Evolutionary conservation across 2,113 vertebrate genomes (phyloP), one percentile per base, ranked within the genome.

Genomic region (Thomomys bottae): DNA sequence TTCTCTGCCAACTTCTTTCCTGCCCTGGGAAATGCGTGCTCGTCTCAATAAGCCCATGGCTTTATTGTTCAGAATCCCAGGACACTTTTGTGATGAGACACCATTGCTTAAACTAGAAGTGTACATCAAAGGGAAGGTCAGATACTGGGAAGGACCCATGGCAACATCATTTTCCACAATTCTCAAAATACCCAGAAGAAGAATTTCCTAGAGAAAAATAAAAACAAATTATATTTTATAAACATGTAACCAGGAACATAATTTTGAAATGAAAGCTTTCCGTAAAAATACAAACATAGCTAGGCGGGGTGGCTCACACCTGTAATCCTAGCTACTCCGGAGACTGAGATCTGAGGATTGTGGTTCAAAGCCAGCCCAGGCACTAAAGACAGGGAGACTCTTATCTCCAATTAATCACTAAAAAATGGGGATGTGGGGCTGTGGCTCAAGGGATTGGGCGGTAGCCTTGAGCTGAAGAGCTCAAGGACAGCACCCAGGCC

Each of bases 161-260:
- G 96, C 93, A 85, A 98, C 95, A 96, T 98, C 99, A 86, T 97
- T 97, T 93, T 99, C 98, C 34, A 99, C 97, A 23, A 99, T 99
- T 97, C 98, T 98, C 93, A 98, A 95, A 86, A 99, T 94, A 75
- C 99, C 99, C 68, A 98, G 98, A 61, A 99, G 98, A 87, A 99
- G 97, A 96, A 98, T 97, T 94, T 99, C 98, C 99, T 99, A 95
- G 90, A 96, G 20, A 92, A 91, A 91, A 94, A 86, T 26, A 79
- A 80, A 97, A 87, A 40, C 28, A 92, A 87, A 86, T 88, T 84
- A 67, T 88, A 81, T 70, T 28, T 86, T 71, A 85, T 5, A 42
- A 26, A 84, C 68, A 84, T 32, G 9, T 71, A 72, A 87, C 20
- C 78, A 90, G 9, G 15, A 30, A 70, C 20, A 45, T 23, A 89